Conservation (phyloP, 2,888 invertebrate species). For the Phaonia tiefii region DNA sequence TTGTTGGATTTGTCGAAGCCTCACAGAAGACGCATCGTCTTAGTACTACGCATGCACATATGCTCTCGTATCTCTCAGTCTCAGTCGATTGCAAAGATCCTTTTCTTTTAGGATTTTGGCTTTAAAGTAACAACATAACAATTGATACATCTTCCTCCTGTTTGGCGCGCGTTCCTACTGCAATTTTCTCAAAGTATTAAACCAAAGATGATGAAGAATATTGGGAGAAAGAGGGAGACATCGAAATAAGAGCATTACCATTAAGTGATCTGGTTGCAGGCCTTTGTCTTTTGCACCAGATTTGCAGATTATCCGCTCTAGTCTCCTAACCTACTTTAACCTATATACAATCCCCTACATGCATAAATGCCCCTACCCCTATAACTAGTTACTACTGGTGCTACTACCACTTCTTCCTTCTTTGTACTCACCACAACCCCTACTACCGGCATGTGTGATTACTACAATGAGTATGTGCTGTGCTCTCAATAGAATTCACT, state of each 20-base stretch:
- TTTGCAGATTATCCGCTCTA: slow-evolving; percentile 64
- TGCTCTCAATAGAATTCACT: slow-evolving; percentile 60
- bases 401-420: too few relatives aligned
- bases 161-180: slow-evolving; percentile 55
- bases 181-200: slow-evolving; percentile 43
- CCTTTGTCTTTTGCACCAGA: slow-evolving; percentile 65
- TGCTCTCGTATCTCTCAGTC: background rate
- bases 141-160: slow-evolving; percentile 37
- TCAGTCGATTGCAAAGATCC: slow-evolving; percentile 29
- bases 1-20: slow-evolving; percentile 29
- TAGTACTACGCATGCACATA: background rate
- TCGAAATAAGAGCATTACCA: slow-evolving; percentile 46
- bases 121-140: slow-evolving; percentile 46
- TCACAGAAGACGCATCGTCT: slow-evolving; percentile 2
- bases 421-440: background rate
- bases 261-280: slow-evolving; percentile 67
- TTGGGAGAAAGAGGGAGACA: slow-evolving; percentile 2
- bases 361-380: slow-evolving; percentile 62
- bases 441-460: slow-evolving; percentile 13
- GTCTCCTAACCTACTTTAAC: slow-evolving; percentile 66
- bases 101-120: slow-evolving; percentile 47
- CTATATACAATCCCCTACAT: slow-evolving; percentile 54
- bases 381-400: slow-evolving; percentile 28
- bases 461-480: background rate
- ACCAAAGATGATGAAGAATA: background rate